These are phyloP conservation scores for Liolophura sinensis DNA, from an alignment of 1,140 invertebrate genomes.

Conservation along the genomic window DNA sequence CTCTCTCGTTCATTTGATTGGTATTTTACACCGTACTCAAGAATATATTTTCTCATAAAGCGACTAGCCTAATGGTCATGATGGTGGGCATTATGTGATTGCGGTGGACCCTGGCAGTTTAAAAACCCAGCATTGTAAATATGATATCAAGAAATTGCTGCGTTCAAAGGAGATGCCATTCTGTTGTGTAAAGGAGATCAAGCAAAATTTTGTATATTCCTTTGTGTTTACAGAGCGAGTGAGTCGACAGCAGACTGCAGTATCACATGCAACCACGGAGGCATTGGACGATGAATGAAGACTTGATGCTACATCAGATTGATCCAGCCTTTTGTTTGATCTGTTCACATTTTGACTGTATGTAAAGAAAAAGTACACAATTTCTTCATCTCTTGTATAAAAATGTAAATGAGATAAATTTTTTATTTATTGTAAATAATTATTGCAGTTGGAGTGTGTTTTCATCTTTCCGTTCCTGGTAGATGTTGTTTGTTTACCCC, in stretches of 20 bases:
- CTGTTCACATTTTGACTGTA: background rate
- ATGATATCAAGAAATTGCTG: background rate
- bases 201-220: background rate
- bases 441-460: too few relatives aligned
- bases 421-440: too few relatives aligned
- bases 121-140: background rate
- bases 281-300: constrained; percentile 22
- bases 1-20: too few relatives aligned
- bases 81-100: too few relatives aligned
- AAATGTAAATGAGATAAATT: too few relatives aligned
- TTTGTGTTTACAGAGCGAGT: constrained; percentile 23
- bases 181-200: background rate
- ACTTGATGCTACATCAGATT: background rate
- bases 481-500: too few relatives aligned
- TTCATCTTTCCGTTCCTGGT: too few relatives aligned
- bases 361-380: too few relatives aligned
- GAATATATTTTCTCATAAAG: too few relatives aligned
- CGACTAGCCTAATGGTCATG: too few relatives aligned
- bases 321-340: background rate
- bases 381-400: too few relatives aligned
- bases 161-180: background rate
- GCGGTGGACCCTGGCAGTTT: background rate
- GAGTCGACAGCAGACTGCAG: constrained; percentile 39
- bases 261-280: constrained; percentile 43
- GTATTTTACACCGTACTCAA: too few relatives aligned